These are phyloP conservation scores for Synodontis membranacea DNA, from an alignment of 2,113 vertebrate genomes.

Conservation along the genomic window DNA sequence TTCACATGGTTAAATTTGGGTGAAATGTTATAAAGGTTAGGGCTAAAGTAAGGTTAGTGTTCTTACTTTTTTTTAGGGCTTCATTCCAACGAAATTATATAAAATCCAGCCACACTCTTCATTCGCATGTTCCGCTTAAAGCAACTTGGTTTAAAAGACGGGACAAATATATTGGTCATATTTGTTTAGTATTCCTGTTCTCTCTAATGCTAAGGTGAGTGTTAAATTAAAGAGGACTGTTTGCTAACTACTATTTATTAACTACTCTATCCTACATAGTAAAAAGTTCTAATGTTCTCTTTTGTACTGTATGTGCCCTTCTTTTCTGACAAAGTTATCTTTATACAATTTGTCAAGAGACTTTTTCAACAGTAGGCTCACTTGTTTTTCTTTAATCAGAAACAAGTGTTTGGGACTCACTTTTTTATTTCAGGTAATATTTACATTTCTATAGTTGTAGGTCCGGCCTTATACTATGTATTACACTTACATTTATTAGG, in stretches of 20 bases:
- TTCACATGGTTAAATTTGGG: not conserved
- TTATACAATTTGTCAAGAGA: not conserved
- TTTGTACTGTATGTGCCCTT: not conserved
- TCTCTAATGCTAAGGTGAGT: not conserved
- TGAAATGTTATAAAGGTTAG: not conserved
- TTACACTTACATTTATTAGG: not conserved
- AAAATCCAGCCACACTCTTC: not conserved
- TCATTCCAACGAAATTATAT: not conserved
- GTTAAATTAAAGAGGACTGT: not conserved
- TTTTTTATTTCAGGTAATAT: not conserved
- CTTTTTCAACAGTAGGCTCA: not conserved
- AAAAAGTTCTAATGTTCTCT: not conserved
- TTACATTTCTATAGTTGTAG: not conserved
- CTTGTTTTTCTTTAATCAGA: not conserved
- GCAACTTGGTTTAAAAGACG: not conserved
- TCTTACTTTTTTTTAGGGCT: not conserved
- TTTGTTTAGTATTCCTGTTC: not conserved
- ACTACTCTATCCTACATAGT: not conserved
- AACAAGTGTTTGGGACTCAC: not conserved
- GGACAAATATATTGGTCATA: not conserved
- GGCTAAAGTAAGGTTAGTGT: not conserved
- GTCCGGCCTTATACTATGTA: not conserved
- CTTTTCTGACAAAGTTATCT: not conserved
- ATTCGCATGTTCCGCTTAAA: not conserved
- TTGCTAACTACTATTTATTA: not conserved